phyloP scores from a whole-genome alignment of 2,888 invertebrate genomes.

The Xylota sylvarum region DNA sequence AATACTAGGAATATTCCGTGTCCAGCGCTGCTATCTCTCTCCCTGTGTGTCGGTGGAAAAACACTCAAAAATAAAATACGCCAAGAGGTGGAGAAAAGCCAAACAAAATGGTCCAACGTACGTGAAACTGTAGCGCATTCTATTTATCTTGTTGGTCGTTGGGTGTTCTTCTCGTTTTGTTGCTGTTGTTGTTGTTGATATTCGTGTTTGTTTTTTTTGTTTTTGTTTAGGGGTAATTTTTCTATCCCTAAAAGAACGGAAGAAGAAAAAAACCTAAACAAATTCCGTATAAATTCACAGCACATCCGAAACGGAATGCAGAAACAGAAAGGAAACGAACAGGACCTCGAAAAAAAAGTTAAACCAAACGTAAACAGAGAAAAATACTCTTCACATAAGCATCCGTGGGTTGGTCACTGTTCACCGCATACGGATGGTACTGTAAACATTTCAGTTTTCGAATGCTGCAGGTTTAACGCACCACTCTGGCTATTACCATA shows the following conservation, averaged over 20 bases:
- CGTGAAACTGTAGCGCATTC: constrained; percentile 60
- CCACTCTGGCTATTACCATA: constrained; percentile 63
- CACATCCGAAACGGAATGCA: constrained; percentile 71
- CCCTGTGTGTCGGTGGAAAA: constrained; percentile 14
- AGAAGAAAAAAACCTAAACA: constrained; percentile 37
- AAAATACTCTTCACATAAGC: constrained; percentile 56
- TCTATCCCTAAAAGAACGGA: constrained; percentile 4
- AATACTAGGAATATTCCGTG: constrained; percentile 23
- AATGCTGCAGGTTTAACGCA: constrained; percentile 69
- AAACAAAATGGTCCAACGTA: constrained; percentile 53
- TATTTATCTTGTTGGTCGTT: constrained; percentile 49
- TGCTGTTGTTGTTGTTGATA: constrained; percentile 22
- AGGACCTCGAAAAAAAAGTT: constrained; percentile 19
- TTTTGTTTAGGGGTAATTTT: constrained; percentile 12
- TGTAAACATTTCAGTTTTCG: constrained; percentile 69
- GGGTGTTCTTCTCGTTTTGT: constrained; percentile 25
- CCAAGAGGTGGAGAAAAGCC: constrained; percentile 66
- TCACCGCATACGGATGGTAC: constrained; percentile 68
- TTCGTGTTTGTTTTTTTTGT: constrained; percentile 4
- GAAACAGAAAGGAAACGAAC: constrained; percentile 32
- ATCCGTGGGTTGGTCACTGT: constrained; percentile 62
- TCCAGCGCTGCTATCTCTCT: constrained; percentile 1
- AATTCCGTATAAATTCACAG: constrained; percentile 67
- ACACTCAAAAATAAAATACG: constrained; percentile 43
- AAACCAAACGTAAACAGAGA: constrained; percentile 71